phyloP scores from a whole-genome alignment of 2,888 invertebrate species.

The Drosophila trichaetosa region DNA sequence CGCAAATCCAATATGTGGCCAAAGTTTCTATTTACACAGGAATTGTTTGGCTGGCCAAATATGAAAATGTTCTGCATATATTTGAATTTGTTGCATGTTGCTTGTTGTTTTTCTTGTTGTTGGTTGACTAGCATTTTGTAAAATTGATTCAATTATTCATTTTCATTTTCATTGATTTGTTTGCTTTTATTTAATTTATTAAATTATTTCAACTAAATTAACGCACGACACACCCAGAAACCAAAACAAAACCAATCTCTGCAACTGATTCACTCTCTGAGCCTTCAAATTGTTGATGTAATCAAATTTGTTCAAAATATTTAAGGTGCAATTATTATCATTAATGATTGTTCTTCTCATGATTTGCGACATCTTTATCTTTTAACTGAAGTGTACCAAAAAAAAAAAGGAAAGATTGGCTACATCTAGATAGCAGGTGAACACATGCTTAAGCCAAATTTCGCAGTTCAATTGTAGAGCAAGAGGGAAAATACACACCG shows the following conservation, averaged over 20 bases:
- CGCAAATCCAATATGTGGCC: slow-evolving; percentile 58
- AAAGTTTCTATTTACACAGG: slow-evolving; percentile 50
- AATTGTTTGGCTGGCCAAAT: slow-evolving; percentile 55
- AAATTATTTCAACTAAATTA: slow-evolving; percentile 75
- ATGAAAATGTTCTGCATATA: slow-evolving; percentile 63
- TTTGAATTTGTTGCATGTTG: slow-evolving; percentile 43
- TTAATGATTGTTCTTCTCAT: background rate
- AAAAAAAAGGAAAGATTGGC: background rate
- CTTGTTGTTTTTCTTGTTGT: slow-evolving; percentile 26
- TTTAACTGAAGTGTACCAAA: too few species aligned
- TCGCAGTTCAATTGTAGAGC: too few species aligned
- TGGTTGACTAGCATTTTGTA: slow-evolving; percentile 57
- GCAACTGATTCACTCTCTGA: slow-evolving; percentile 32
- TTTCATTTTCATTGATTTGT: slow-evolving; percentile 54
- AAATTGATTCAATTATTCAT: slow-evolving; percentile 75
- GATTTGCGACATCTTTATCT: background rate
- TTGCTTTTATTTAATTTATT: slow-evolving; percentile 72
- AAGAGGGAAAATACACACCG: too few species aligned
- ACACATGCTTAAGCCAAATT: too few species aligned
- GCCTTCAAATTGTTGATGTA: background rate
- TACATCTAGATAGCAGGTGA: background rate
- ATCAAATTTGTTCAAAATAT: background rate
- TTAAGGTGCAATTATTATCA: background rate
- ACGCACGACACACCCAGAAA: slow-evolving; percentile 35
- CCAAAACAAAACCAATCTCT: slow-evolving; percentile 23